Conservation (phyloP, 2,888 invertebrate genomes). For the Diarsia brunnea region DNA sequence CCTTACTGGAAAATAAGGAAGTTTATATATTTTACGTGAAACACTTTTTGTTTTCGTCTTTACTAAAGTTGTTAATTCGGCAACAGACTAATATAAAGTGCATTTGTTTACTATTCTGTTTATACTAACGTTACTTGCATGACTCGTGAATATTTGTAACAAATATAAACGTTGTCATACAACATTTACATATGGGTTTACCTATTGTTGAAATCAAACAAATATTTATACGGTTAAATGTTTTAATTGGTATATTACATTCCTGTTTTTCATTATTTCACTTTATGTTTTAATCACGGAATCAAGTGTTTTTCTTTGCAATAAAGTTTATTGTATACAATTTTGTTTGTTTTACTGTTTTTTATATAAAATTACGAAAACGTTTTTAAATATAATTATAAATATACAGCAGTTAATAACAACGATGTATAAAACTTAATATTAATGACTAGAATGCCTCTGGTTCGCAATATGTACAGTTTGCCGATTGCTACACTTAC, state of each 20-base stretch:
- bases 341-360: constrained; percentile 69
- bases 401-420: constrained; percentile 73
- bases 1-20: constrained; percentile 11
- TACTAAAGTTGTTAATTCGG: constrained; percentile 7
- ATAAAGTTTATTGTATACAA: constrained; percentile 84
- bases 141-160: constrained; percentile 20
- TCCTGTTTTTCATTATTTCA: constrained; percentile 81
- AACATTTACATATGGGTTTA: constrained; percentile 65
- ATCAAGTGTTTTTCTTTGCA: constrained; percentile 75
- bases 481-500: constrained; percentile 49
- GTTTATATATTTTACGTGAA: constrained; percentile 25
- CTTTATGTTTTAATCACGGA: constrained; percentile 73
- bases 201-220: constrained; percentile 73
- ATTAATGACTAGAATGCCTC: constrained; percentile 88
- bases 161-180: constrained; percentile 9
- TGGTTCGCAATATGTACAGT: constrained; percentile 68
- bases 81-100: constrained; percentile 21
- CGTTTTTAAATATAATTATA: constrained; percentile 57
- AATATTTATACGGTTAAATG: constrained; percentile 80
- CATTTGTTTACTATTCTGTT: constrained; percentile 28
- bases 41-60: constrained; percentile 16
- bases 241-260: constrained; percentile 86
- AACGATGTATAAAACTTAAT: constrained; percentile 79
- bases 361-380: constrained; percentile 73
- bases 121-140: neutral